Base-by-base conservation (phyloP, 1,140 invertebrate genomes). In the Drosophila nigrodunni region DNA sequence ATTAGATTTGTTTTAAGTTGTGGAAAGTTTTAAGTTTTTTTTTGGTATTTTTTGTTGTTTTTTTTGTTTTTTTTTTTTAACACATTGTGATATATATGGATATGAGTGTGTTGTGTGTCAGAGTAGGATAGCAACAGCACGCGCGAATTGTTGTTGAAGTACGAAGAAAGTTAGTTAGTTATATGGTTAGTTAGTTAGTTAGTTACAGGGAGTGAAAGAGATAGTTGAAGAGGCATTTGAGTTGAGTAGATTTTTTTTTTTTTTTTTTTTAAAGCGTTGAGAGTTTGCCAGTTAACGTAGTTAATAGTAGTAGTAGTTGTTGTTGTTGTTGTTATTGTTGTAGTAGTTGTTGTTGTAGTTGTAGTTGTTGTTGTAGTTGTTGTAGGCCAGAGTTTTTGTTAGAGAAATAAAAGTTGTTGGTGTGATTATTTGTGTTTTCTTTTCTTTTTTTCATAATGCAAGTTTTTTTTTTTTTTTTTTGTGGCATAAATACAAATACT, bases 401-500 rank as follows among this genome's bases (percentile, higher is more conserved):
- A 75, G 75, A 77, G 80, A 87, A 87, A 88, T 83, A 80, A 87
- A 79, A 88, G 69, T 83, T 79, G 76, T 67, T 25, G 41, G 80
- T 88, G 85, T 88, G 80, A 87, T 88, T 87, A 87, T 74, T 30
- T 83, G 85, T 88, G 83, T 74, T 88, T 78, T 85, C 57, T 47
- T 74, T 76, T 59, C 80, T 70, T 57, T 65, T 58, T 25, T 57
- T 57, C 18, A 52, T 55, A 54, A 37, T 71, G 72, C 39, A 66
- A 75, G 44, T 73, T 52, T 46, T 57, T 66, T 50, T 50, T 57
- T 64, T 68, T 59, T 69, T 57, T 30, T 30, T 30, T 30, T 30
- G 25, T 30, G 35, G 49, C 50, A 62, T 13, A 64, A 57, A 58
- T 58, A 50, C 46, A 74, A 44, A 74, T 52, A 71, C 43, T 59